Evolutionary conservation across 1,140 invertebrate species (phyloP), one percentile per base, ranked within the genome.

Genomic region (Drosophila athabasca): DNA sequence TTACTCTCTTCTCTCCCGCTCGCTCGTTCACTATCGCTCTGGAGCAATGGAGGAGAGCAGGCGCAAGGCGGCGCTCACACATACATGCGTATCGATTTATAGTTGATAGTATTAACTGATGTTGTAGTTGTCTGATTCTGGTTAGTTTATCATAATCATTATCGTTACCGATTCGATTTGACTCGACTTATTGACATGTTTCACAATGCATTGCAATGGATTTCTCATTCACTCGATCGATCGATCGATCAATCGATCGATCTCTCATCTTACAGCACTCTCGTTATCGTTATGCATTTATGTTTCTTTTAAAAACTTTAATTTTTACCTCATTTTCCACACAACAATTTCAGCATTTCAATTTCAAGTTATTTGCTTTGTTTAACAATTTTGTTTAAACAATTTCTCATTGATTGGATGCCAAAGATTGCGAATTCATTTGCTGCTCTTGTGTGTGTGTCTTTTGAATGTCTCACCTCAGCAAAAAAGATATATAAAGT

Each of bases 401-500:
- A 62, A 62, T 72, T 81, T 72, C 55, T 43, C 35, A 39, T 39
- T 39, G 35, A 39, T 48, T 58, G 50, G 26, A 50, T 55, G 65
- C 72, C 50, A 74, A 76, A 51, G 62, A 73, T 75, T 76, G 53
- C 66, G 62, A 76, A 77, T 78, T 72, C 60, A 87, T 71, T 62
- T 90, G 87, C 81, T 87, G 87, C 82, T 90, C 82, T 76, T 91
- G 90, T 91, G 85, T 91, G 81, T 84, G 81, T 84, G 81, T 84
- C 68, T 89, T 87, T 91, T 91, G 81, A 91, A 91, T 91, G 90
- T 91, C 90, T 91, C 90, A 91, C 90, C 90, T 91, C 90, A 91
- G 90, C 90, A 90, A 90, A 90, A 85, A 87, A 79, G 76, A 83
- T 64, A 58, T 68, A 46, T 49, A 44, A 53, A 55, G 59, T 53